Conservation (phyloP, 1,140 invertebrate genomes). For the Temnothorax curvispinosus region DNA sequence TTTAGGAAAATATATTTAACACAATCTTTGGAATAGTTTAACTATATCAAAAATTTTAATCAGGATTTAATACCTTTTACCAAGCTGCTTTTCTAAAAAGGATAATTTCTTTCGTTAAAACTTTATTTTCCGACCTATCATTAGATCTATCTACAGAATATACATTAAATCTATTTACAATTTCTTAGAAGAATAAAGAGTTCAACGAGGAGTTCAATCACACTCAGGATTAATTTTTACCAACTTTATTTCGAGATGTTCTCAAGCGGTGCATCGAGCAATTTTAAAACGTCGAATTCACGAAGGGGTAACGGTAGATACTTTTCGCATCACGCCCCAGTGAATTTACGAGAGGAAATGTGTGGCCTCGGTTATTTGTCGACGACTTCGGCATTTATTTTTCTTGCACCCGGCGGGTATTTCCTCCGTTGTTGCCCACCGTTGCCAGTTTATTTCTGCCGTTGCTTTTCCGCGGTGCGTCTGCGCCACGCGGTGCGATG, state of each 20-base stretch:
- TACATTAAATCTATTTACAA: not conserved
- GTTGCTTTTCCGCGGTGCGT: conserved; percentile 48
- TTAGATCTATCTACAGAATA: not conserved
- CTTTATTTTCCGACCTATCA: not conserved
- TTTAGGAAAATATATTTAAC: not conserved
- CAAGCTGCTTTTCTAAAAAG: not conserved
- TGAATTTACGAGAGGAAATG: conserved; percentile 55
- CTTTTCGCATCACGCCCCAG: conserved; percentile 42
- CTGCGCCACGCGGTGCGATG: conserved; percentile 41
- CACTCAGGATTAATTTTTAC: not conserved
- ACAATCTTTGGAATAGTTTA: not conserved
- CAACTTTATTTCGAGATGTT: not conserved
- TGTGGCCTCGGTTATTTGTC: conserved; percentile 48
- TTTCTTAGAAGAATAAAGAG: not conserved
- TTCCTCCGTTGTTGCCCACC: not conserved
- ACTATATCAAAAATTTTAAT: not conserved
- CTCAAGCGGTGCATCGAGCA: not conserved
- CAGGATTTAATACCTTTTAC: not conserved
- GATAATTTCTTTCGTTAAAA: not conserved
- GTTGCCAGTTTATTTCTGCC: conserved; percentile 45
- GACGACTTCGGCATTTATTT: conserved; percentile 58
- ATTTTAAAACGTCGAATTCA: conserved; percentile 43
- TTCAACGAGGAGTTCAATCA: not conserved
- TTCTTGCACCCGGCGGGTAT: conserved; percentile 34
- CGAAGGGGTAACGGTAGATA: conserved; percentile 49